Evolutionary conservation across 2,797 vertebrate genomes (phyloP), one percentile per base, ranked within the genome.

Genomic region (Oreochromis grahami): DNA sequence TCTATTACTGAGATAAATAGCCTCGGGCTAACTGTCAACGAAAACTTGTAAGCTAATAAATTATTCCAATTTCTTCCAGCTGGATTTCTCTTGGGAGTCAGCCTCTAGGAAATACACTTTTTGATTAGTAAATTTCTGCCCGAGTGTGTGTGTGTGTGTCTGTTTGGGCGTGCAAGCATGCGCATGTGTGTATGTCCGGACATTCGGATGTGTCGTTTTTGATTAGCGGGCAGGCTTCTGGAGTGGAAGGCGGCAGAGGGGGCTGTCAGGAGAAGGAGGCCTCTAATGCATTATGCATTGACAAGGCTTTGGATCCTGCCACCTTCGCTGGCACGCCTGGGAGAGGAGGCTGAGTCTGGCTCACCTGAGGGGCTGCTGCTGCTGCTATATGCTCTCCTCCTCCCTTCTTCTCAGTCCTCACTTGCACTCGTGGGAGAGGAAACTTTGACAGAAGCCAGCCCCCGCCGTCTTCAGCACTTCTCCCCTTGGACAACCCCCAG

Each of bases 41-140:
- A 98, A 98, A 99, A 99, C 98, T 99, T 98, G 98, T 98, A 99
- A 98, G 98, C 98, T 98, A 99, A 99, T 99, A 99, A 99, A 99
- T 99, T 99, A 99, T 99, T 99, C 98, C 98, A 99, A 99, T 99
- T 99, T 99, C 98, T 98, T 98, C 97, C 97, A 95, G 97, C 95
- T 91, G 97, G 97, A 98, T 98, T 99, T 99, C 98, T 99, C 98
- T 97, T 87, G 96, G 98, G 98, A 98, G 97, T 98, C 97, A 96
- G 97, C 97, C 98, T 95, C 97, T 97, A 98, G 98, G 98, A 99
- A 99, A 99, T 99, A 99, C 98, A 98, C 98, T 98, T 99, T 98
- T 98, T 99, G 98, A 99, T 99, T 99, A 99, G 98, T 98, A 98
- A 96, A 98, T 98, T 98, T 99, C 97, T 98, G 97, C 97, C 96